Evolutionary conservation across 2,797 vertebrate species (phyloP), one percentile per base, ranked within the genome.

Genomic region (Megalops cyprinoides): DNA sequence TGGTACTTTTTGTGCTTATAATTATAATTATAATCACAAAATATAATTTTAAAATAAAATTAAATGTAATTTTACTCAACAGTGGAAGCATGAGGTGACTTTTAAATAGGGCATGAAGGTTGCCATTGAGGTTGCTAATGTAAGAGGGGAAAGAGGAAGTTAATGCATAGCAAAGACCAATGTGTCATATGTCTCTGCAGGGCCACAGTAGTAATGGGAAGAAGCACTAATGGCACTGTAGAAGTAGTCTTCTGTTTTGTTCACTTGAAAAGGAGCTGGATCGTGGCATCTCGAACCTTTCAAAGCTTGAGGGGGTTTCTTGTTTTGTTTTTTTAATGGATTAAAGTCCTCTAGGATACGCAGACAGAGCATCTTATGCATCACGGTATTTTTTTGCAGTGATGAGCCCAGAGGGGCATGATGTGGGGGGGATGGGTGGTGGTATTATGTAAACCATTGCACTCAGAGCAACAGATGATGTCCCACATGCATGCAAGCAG

Each of bases 261-360:
- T 23, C 28, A 75, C 74, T 46, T 53, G n/a, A 15, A 49, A 8
- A 48, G 58, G 25, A 34, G 48, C 23, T 51, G 46, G n/a, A 44
- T 74, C 71, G 49, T 62, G 20, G 25, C 5, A 31, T 37, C 15
- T 79, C 4, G n/a, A 10, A 1, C 12, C 44, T 46, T 48, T 78
- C 42, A 49, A 67, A 51, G 77, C 20, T 46, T 46, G 55, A n/a
- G n/a, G n/a, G 10, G 46, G 4, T 48, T 4, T 4, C 10, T 48
- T 67, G 25, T 76, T 80, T 23, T 80, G 20, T 23, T 44, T n/a
- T 44, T 39, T 53, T 67, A 76, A 81, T 81, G 79, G 79, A 81
- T 76, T 28, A 9, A 28, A 75, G 67, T 9, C 42, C 79, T 39
- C 44, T 42, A 81, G 79, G 79, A 51, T 46, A 49, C 23, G 20